These are phyloP conservation scores for Apogon hyalosoma DNA, from an alignment of 2,797 vertebrate genomes.

Conservation along the genomic window DNA sequence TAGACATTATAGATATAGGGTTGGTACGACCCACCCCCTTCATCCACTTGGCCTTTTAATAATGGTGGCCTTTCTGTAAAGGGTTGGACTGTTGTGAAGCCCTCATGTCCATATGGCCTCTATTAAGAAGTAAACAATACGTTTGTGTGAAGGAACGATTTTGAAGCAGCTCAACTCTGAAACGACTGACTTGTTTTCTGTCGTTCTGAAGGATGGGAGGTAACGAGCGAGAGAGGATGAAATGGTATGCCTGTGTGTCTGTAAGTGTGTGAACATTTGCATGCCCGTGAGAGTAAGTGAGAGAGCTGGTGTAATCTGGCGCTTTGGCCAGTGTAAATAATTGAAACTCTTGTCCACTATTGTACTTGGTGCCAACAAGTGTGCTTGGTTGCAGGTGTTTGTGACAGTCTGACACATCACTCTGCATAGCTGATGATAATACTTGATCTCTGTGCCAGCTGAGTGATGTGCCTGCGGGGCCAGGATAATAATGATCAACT, in stretches of 20 bases:
- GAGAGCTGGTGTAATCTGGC: constrained; percentile 10
- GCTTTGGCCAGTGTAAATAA: constrained; percentile 42
- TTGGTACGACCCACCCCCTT: constrained; percentile 37
- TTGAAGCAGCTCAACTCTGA: constrained; percentile 35
- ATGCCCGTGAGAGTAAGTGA: background rate
- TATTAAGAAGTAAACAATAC: constrained; percentile 36
- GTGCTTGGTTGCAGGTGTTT: constrained; percentile 32
- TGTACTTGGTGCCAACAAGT: constrained; percentile 42
- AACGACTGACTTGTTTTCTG: constrained; percentile 49
- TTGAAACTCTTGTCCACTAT: constrained; percentile 49
- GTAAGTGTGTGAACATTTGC: constrained; percentile 31
- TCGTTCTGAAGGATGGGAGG: constrained; percentile 50
- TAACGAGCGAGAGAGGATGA: constrained; percentile 16
- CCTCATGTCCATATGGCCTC: constrained; percentile 41
- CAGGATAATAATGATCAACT: constrained; percentile 22
- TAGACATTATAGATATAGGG: constrained; percentile 40
- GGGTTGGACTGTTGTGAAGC: constrained; percentile 13
- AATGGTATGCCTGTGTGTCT: constrained; percentile 3
- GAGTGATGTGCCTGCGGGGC: constrained; percentile 40
- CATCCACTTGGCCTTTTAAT: constrained; percentile 54
- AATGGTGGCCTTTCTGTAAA: constrained; percentile 49
- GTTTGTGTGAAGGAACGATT: constrained; percentile 19
- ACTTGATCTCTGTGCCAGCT: constrained; percentile 54
- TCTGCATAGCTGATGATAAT: constrained; percentile 51
- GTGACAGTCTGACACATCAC: constrained; percentile 35